These are phyloP conservation scores for Trachurus trachurus DNA, from an alignment of 2,797 vertebrate genomes.

Conservation along the genomic window DNA sequence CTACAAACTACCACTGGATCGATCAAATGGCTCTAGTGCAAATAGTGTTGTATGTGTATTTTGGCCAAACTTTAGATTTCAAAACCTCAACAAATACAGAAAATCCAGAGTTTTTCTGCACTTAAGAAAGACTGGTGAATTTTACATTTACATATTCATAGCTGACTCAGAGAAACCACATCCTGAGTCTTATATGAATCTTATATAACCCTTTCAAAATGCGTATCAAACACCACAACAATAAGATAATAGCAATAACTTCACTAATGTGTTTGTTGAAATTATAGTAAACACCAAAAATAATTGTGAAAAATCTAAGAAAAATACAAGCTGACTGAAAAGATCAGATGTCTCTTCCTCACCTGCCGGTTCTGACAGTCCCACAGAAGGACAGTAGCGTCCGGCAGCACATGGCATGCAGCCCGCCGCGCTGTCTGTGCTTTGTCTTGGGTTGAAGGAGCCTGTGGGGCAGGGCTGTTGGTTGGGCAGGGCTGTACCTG, in stretches of 20 bases:
- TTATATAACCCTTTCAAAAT: background rate
- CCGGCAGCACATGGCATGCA: conserved; percentile 89
- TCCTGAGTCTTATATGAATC: conserved; percentile 4
- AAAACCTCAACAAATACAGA: background rate
- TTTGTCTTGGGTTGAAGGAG: conserved; percentile 86
- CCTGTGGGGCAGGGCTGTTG: conserved; percentile 90
- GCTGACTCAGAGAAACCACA: background rate
- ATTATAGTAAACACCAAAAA: background rate
- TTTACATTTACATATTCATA: background rate
- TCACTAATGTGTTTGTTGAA: background rate
- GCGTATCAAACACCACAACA: background rate
- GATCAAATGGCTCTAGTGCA: background rate
- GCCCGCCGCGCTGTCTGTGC: conserved; percentile 66
- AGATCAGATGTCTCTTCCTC: conserved; percentile 1
- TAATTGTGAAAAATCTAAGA: background rate
- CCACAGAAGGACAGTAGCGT: conserved; percentile 88
- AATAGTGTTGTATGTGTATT: background rate
- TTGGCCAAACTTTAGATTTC: background rate
- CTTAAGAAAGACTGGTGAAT: background rate
- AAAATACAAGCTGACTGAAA: background rate
- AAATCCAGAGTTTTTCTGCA: background rate
- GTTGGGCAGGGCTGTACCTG: conserved; percentile 84
- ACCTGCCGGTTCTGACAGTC: conserved; percentile 91
- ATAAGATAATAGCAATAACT: background rate
- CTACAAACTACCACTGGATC: background rate